Evolutionary conservation across 2,113 vertebrate species (phyloP).

Genomic region (Haemorhous mexicanus): DNA sequence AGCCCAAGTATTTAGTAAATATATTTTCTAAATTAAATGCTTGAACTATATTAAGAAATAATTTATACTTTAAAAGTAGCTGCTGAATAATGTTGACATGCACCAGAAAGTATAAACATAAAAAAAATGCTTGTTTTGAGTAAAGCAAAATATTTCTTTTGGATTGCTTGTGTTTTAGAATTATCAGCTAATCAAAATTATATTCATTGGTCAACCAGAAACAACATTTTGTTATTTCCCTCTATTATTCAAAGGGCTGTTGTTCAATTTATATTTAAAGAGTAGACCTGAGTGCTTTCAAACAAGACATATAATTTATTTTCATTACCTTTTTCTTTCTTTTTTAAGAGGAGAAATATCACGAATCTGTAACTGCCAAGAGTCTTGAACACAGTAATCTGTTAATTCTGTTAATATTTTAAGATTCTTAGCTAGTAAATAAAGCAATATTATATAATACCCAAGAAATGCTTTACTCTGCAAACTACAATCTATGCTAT

Average conservation of each 20-base stretch:
- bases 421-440: background rate
- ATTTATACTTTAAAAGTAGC: background rate
- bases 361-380: background rate
- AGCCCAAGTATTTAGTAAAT: background rate
- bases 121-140: background rate
- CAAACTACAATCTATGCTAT: background rate
- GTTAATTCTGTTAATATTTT: background rate
- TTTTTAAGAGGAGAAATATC: background rate
- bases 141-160: background rate
- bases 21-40: background rate
- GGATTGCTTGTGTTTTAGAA: background rate
- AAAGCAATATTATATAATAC: rapidly evolving
- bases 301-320: background rate
- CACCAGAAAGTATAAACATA: background rate
- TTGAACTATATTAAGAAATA: background rate
- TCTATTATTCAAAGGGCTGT: background rate
- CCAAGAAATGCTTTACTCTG: background rate
- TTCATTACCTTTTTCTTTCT: background rate
- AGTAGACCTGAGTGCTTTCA: background rate
- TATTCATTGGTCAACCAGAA: background rate
- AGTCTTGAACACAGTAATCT: background rate
- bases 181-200: background rate
- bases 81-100: background rate
- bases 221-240: background rate
- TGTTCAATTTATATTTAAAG: background rate